Percentiles rank a stretch among this genome's conserved stretches.
Conservation (phyloP, 2,888 invertebrate species). For the Carpatolechia fugitivella region DNA sequence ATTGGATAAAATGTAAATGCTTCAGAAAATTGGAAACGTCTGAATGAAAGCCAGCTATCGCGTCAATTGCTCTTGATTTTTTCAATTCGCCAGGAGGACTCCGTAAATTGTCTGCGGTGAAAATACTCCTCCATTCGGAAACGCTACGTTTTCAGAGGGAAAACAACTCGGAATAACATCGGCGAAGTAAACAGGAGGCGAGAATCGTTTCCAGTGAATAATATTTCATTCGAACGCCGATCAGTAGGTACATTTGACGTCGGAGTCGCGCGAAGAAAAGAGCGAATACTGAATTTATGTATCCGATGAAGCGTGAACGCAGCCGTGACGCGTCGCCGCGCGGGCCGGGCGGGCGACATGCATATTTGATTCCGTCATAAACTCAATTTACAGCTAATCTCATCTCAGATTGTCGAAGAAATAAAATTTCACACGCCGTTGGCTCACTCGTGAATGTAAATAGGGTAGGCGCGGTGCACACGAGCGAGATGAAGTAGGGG, state of each 20-base stretch:
- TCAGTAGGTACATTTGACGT: slow-evolving; percentile 51
- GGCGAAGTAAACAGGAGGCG: slow-evolving; percentile 26
- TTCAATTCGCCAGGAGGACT: slow-evolving; percentile 14
- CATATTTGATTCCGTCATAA: slow-evolving; percentile 76
- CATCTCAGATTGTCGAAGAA: slow-evolving; percentile 76
- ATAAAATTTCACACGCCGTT: slow-evolving; percentile 76
- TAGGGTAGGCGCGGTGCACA: slow-evolving; percentile 44
- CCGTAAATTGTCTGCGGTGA: slow-evolving; percentile 15
- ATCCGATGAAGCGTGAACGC: slow-evolving; percentile 59
- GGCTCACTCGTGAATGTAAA: slow-evolving; percentile 66
- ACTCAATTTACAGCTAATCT: slow-evolving; percentile 78
- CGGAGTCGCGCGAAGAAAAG: slow-evolving; percentile 53
- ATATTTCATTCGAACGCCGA: slow-evolving; percentile 47
- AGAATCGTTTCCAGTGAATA: slow-evolving; percentile 31
- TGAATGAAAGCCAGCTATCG: slow-evolving; percentile 14
- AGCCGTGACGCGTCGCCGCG: slow-evolving; percentile 26
- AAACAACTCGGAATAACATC: slow-evolving; percentile 24
- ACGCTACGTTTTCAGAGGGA: slow-evolving; percentile 8
- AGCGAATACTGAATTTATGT: slow-evolving; percentile 55
- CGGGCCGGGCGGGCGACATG: slow-evolving; percentile 43
- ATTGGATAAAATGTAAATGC: slow-evolving; percentile 21
- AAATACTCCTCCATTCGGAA: slow-evolving; percentile 14
- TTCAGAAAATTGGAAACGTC: slow-evolving; percentile 20
- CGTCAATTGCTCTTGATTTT: slow-evolving; percentile 20
- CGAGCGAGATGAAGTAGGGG: slow-evolving; percentile 22